These are phyloP conservation scores for Cantharis lateralis DNA, from an alignment of 2,888 invertebrate species.

Conservation along the genomic window DNA sequence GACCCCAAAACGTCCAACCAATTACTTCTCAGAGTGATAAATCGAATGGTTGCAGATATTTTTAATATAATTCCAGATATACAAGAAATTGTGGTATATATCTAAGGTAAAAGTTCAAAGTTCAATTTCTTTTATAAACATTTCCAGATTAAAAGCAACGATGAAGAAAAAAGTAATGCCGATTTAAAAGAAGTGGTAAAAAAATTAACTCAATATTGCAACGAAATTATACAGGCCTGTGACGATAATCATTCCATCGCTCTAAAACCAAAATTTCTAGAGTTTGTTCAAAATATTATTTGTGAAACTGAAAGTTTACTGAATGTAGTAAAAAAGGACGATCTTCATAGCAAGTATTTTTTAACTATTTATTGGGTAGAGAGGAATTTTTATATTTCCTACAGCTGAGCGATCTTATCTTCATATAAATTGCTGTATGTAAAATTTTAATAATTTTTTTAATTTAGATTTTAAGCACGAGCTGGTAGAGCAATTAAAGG, in stretches of 20 bases:
- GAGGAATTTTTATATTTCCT: too few relatives aligned
- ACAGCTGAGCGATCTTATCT: too few relatives aligned
- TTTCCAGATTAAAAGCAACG: neutral
- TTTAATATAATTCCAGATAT: neutral
- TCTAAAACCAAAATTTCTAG: neutral
- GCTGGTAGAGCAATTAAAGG: too few relatives aligned
- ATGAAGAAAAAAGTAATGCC: neutral
- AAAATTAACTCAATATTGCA: neutral
- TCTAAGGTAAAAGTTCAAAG: neutral
- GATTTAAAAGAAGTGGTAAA: neutral
- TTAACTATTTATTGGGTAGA: too few relatives aligned
- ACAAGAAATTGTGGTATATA: neutral
- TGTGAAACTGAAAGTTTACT: neutral
- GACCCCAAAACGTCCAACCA: neutral
- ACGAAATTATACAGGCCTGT: neutral
- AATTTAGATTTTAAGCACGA: too few relatives aligned
- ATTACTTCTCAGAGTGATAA: neutral
- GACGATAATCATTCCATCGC: neutral
- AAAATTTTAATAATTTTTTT: too few relatives aligned
- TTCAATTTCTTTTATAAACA: neutral
- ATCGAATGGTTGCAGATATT: neutral
- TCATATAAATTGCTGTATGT: too few relatives aligned
- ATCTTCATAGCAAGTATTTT: neutral
- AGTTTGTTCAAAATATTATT: neutral
- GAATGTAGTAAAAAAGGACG: neutral